A percentile compares a stretch with the other conserved stretches of the same genome.
Conservation (phyloP, 2,113 vertebrate species). For the Notechis scutatus region DNA sequence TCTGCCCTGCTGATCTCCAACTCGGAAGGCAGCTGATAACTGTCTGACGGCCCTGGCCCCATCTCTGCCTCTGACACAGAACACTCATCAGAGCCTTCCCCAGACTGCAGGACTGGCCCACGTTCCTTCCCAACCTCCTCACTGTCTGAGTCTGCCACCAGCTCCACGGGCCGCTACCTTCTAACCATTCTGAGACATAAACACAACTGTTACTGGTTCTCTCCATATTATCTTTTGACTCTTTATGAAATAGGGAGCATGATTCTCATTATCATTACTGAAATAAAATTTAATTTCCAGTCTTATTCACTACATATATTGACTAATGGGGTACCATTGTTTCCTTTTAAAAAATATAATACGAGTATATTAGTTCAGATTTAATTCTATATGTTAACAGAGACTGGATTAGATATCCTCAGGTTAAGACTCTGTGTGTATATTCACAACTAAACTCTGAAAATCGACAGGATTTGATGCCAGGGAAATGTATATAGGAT, state of each 20-base stretch:
- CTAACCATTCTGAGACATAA: neutral
- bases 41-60: too few species aligned
- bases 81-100: too few species aligned
- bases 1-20: too few species aligned
- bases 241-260: neutral
- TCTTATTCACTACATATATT: neutral
- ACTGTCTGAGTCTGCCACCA: too few species aligned
- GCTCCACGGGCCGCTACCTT: neutral
- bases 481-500: neutral
- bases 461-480: neutral
- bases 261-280: neutral
- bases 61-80: too few species aligned
- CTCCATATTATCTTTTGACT: neutral
- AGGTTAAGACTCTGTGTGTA: neutral
- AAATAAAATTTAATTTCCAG: neutral
- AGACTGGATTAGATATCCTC: neutral
- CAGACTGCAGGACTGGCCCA: too few species aligned
- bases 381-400: neutral
- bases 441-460: neutral
- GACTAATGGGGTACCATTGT: neutral
- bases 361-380: fast-evolving
- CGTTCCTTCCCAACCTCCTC: too few species aligned
- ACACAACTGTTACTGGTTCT: neutral
- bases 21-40: too few species aligned
- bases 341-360: neutral